Evolutionary conservation across 2,797 vertebrate genomes (phyloP).

Genomic region (Enteromius radiatus): DNA sequence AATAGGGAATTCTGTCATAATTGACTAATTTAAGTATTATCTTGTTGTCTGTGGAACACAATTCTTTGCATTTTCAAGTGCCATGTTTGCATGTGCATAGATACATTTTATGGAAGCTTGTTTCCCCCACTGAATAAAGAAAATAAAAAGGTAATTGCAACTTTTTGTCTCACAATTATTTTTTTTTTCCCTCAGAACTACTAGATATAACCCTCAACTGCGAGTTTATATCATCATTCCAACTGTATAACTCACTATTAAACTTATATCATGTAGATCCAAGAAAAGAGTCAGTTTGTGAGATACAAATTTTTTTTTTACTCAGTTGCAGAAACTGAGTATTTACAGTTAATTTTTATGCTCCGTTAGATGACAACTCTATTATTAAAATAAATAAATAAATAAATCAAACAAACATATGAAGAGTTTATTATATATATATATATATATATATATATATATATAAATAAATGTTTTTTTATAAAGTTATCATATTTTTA

Average conservation of each 20-base stretch:
- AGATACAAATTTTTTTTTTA: not conserved
- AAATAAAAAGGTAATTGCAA: not conserved
- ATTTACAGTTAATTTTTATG: not conserved
- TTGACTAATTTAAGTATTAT: not conserved
- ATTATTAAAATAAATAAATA: not conserved
- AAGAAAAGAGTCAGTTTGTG: not conserved
- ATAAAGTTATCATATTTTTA: no score
- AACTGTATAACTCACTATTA: not conserved
- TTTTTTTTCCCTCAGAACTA: not conserved
- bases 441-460: no score
- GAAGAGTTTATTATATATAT: no score
- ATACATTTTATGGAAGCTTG: not conserved
- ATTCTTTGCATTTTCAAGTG: not conserved
- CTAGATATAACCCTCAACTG: not conserved
- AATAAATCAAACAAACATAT: no score
- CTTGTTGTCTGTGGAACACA: not conserved
- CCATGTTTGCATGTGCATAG: not conserved
- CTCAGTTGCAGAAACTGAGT: not conserved
- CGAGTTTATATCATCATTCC: not conserved
- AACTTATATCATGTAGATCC: not conserved
- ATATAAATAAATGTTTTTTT: no score
- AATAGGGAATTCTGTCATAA: not conserved
- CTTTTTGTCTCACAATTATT: not conserved
- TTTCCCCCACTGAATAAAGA: not conserved
- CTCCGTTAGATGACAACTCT: no score